These are phyloP conservation scores for Holothuria scabra DNA, from an alignment of 53 echinoderm and acorn worm genomes.

Conservation along the genomic window DNA sequence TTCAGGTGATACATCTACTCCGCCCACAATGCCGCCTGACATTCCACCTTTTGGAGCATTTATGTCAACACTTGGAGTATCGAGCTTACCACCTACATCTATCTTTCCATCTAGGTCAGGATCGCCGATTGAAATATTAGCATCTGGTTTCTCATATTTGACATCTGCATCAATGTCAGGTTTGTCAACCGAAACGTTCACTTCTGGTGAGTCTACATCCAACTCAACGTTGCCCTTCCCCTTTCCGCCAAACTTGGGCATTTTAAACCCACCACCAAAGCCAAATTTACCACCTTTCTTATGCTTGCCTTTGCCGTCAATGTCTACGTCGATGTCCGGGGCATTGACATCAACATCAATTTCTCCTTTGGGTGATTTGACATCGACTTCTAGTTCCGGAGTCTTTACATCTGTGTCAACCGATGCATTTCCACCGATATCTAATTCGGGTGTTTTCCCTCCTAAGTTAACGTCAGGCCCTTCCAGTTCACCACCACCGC, in stretches of 20 bases:
- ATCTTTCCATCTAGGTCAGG: conserved; percentile 53
- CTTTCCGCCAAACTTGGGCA: conserved; percentile 41
- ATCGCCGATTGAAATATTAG: conserved; percentile 57
- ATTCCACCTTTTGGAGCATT: conserved; percentile 26
- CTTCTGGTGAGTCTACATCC: conserved; percentile 48
- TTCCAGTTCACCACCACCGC: conserved; percentile 39
- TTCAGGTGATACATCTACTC: conserved; percentile 47
- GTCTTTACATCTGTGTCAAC: conserved; percentile 24
- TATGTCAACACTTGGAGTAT: conserved; percentile 26
- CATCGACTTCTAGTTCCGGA: conserved; percentile 7
- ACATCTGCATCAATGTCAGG: conserved; percentile 50
- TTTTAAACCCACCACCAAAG: conserved; percentile 56
- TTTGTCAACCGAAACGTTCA: not conserved
- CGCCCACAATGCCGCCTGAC: conserved; percentile 44
- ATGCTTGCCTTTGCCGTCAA: conserved; percentile 37
- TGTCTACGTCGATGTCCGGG: conserved; percentile 40
- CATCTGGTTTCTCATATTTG: conserved; percentile 43
- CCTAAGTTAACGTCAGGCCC: conserved; percentile 46
- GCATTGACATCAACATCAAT: conserved; percentile 24
- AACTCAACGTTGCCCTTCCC: conserved; percentile 43
- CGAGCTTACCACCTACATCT: not conserved
- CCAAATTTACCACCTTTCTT: conserved; percentile 54
- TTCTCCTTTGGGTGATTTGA: not conserved
- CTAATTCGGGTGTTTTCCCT: conserved; percentile 25
- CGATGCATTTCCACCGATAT: conserved; percentile 46